Conservation (phyloP, 1,140 invertebrate genomes). For the Cheumatopsyche charites region DNA sequence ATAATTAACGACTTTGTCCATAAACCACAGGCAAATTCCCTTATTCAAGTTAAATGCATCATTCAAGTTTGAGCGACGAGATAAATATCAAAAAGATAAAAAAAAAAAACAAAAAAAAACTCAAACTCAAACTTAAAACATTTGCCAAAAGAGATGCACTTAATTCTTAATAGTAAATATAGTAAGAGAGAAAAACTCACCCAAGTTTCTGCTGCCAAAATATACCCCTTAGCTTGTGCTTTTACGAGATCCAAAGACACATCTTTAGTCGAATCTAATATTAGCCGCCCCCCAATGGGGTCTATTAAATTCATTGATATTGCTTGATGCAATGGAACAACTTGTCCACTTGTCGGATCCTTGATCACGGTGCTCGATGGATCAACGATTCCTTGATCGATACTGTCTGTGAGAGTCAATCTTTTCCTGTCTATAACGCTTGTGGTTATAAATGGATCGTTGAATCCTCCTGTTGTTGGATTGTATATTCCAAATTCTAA, state of each 20-base stretch:
- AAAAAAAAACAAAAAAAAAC: slow-evolving; percentile 7
- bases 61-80: not conserved
- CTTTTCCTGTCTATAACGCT: slow-evolving; percentile 71
- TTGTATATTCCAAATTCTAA: slow-evolving; percentile 84
- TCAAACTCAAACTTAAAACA: slow-evolving; percentile 18
- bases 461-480: slow-evolving; percentile 76
- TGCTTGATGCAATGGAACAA: slow-evolving; percentile 78
- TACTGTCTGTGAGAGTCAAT: slow-evolving; percentile 77
- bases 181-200: slow-evolving; percentile 74
- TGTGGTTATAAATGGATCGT: slow-evolving; percentile 77
- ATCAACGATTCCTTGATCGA: slow-evolving; percentile 80
- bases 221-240: slow-evolving; percentile 84
- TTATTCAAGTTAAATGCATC: no score
- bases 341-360: slow-evolving; percentile 76
- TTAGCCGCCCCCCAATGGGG: slow-evolving; percentile 72
- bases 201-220: slow-evolving; percentile 88
- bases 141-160: slow-evolving; percentile 19
- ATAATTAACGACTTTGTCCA: slow-evolving; percentile 15
- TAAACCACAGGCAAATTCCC: slow-evolving; percentile 15
- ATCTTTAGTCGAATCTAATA: slow-evolving; percentile 67
- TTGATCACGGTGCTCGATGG: slow-evolving; percentile 83
- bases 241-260: slow-evolving; percentile 80
- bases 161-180: not conserved
- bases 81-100: not conserved
- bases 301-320: slow-evolving; percentile 80